phyloP scores from a whole-genome alignment of 2,797 vertebrate genomes.

The Peromyscus nudipes region DNA sequence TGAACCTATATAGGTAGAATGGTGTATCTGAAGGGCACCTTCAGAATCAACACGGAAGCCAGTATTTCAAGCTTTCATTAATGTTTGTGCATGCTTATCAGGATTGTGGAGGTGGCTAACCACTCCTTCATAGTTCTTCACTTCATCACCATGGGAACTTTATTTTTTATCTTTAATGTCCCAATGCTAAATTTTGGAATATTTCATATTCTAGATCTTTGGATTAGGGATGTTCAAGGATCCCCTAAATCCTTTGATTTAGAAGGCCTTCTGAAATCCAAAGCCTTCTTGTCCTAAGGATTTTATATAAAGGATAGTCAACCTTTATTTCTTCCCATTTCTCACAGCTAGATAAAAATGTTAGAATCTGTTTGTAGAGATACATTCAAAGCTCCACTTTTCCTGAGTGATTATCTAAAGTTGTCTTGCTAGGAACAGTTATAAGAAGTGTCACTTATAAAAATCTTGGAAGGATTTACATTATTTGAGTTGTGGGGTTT shows the following conservation, averaged over 20 bases:
- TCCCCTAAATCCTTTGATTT: neutral
- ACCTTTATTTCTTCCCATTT: neutral
- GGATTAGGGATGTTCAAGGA: neutral
- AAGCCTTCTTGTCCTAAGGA: neutral
- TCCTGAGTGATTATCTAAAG: slow-evolving; percentile 10
- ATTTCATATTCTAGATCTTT: neutral
- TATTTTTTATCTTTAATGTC: neutral
- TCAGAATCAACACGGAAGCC: neutral
- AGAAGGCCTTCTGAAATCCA: neutral
- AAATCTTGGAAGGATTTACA: neutral
- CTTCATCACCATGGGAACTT: neutral
- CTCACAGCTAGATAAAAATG: neutral
- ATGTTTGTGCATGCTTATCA: neutral
- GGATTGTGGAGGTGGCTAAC: neutral
- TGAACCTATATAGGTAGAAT: neutral
- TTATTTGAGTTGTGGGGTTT: neutral
- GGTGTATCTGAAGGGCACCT: neutral
- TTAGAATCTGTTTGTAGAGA: slow-evolving; percentile 39
- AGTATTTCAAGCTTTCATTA: neutral
- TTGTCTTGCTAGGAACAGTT: neutral
- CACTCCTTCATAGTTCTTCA: neutral
- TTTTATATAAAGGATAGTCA: neutral
- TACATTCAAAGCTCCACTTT: slow-evolving; percentile 12
- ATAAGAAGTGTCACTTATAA: neutral
- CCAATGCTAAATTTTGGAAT: neutral